These are phyloP conservation scores for Stenotaenia linearis DNA, from an alignment of 2,888 invertebrate species.

Conservation along the genomic window DNA sequence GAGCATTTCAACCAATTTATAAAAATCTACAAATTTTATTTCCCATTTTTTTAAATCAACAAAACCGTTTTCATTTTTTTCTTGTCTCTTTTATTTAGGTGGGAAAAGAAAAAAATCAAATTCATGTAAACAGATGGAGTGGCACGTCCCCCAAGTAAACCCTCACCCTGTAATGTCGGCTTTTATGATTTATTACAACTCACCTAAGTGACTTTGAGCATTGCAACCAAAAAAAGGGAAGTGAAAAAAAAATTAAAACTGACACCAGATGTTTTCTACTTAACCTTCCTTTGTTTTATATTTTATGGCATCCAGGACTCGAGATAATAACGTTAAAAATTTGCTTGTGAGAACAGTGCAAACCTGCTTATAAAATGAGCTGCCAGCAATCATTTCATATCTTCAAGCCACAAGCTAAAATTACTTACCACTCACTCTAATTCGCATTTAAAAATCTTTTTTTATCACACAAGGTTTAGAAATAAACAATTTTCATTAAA, in stretches of 20 bases:
- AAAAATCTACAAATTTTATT: not conserved
- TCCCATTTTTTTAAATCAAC: no score
- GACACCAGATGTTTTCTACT: not conserved
- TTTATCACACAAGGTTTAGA: no score
- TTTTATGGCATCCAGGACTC: not conserved
- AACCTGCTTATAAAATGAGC: not conserved
- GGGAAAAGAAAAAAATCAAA: not conserved
- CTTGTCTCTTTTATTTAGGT: not conserved
- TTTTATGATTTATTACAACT: conserved; percentile 10
- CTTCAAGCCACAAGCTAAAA: no score
- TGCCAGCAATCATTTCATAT: no score
- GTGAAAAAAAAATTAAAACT: not conserved
- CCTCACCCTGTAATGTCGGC: not conserved
- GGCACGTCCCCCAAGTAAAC: not conserved
- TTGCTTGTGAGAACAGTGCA: not conserved
- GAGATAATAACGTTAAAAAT: not conserved
- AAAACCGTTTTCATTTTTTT: not conserved
- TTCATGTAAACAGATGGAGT: not conserved
- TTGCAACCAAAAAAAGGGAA: not conserved
- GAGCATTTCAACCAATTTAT: not conserved
- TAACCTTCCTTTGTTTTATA: conserved; percentile 7
- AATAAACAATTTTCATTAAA: no score
- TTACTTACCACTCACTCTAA: not conserved
- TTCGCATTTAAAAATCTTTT: not conserved
- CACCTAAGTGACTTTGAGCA: not conserved